These are phyloP conservation scores for Melanargia galathea DNA, from an alignment of 2,888 invertebrate species.

Conservation along the genomic window DNA sequence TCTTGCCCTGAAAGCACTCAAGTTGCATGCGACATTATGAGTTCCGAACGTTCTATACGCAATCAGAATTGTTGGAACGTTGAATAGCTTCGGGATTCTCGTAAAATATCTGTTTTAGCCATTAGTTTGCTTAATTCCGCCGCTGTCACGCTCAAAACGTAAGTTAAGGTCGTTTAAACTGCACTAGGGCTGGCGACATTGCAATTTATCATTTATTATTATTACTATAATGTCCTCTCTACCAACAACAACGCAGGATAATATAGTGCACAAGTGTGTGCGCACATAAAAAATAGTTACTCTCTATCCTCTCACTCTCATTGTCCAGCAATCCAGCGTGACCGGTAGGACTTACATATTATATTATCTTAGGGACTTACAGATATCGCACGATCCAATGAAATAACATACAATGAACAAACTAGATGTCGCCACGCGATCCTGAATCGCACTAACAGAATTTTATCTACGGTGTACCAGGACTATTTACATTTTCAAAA, in stretches of 20 bases:
- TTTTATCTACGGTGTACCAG: background rate
- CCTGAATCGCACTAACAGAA: background rate
- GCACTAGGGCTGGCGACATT: slow-evolving; percentile 2
- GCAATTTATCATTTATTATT: background rate
- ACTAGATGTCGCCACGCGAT: too few species aligned
- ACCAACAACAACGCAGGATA: background rate
- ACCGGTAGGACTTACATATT: too few species aligned
- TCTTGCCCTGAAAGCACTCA: background rate
- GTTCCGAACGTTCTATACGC: background rate
- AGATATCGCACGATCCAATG: too few species aligned
- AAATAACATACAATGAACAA: background rate
- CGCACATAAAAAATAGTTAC: too few species aligned
- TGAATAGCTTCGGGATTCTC: slow-evolving; percentile 6
- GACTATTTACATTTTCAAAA: background rate
- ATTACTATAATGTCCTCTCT: too few species aligned
- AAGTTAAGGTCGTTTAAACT: slow-evolving; percentile 17
- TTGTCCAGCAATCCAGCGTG: too few species aligned
- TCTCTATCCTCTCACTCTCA: too few species aligned
- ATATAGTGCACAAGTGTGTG: too few species aligned
- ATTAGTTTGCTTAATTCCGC: slow-evolving; percentile 21
- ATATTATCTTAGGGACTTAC: too few species aligned
- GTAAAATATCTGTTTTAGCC: slow-evolving; percentile 24
- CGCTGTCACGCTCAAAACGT: slow-evolving; percentile 24
- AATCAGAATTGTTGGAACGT: slow-evolving; percentile 16
- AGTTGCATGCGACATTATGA: background rate